Conservation (phyloP, 2,888 invertebrate genomes). For the Drosophila percnosoma region DNA sequence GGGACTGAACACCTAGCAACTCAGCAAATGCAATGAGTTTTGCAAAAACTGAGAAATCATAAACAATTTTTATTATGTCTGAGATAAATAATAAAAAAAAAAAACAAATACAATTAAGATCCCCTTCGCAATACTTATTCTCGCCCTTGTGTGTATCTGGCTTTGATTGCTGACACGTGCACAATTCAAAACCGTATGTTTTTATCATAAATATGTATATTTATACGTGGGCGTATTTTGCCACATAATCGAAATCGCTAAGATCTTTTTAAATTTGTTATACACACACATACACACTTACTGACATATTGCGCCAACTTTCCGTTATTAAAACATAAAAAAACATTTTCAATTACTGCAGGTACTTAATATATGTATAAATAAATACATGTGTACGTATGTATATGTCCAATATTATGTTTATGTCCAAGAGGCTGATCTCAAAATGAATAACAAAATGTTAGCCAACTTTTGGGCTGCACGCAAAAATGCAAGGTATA, state of each 20-base stretch:
- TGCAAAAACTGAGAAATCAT: background rate
- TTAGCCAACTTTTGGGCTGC: conserved; percentile 16
- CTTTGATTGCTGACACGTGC: background rate
- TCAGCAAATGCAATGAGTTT: background rate
- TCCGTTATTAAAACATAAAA: background rate
- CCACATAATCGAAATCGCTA: background rate
- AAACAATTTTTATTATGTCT: background rate
- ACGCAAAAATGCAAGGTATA: background rate
- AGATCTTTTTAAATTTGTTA: background rate
- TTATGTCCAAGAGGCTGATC: background rate
- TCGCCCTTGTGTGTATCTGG: background rate
- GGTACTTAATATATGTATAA: background rate
- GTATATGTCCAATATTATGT: background rate
- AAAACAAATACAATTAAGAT: background rate
- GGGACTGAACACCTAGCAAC: background rate
- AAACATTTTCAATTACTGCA: background rate
- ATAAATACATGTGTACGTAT: background rate
- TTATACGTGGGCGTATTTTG: background rate
- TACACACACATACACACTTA: background rate
- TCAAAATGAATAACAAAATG: background rate
- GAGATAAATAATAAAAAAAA: background rate
- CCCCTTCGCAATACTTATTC: background rate
- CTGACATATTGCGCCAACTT: background rate
- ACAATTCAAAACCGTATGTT: background rate
- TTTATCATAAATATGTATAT: background rate